Conservation (phyloP, 2,888 invertebrate species). For the Bombylius major region DNA sequence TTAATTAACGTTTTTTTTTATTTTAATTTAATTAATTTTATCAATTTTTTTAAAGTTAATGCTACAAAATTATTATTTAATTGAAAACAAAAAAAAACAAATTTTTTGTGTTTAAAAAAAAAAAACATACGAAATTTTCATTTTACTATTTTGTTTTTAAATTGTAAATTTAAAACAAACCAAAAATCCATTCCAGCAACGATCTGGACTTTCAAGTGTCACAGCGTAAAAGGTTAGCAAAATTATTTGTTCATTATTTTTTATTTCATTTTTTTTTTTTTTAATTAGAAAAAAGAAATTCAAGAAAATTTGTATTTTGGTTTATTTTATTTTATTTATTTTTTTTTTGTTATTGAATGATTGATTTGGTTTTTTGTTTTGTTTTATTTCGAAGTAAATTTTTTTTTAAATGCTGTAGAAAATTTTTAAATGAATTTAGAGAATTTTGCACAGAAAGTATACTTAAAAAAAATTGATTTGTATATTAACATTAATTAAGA, state of each 20-base stretch:
- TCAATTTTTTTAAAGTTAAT: too few species aligned
- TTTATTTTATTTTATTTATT: background rate
- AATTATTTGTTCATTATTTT: constrained; percentile 15
- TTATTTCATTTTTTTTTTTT: background rate
- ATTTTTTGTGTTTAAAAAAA: background rate
- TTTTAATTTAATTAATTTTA: too few species aligned
- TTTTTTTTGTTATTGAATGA: background rate
- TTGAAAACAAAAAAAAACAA: constrained; percentile 6
- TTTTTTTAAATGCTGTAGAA: too few species aligned
- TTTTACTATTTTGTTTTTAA: background rate
- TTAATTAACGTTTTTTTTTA: too few species aligned
- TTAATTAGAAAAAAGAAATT: background rate
- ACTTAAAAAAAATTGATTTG: too few species aligned
- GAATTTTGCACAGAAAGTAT: too few species aligned
- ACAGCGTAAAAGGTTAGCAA: constrained; percentile 34
- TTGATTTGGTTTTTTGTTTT: too few species aligned
- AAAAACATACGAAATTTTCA: background rate
- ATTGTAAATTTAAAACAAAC: constrained; percentile 9
- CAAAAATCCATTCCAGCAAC: constrained; percentile 32
- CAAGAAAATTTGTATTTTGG: too few species aligned
- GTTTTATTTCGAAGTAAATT: too few species aligned
- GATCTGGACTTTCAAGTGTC: constrained; percentile 33
- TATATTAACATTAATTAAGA: too few species aligned
- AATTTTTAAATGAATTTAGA: too few species aligned
- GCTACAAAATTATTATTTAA: too few species aligned